Evolutionary conservation across 2,113 vertebrate species (phyloP), one percentile per base, ranked within the genome.

Genomic region (Prolemur simus): DNA sequence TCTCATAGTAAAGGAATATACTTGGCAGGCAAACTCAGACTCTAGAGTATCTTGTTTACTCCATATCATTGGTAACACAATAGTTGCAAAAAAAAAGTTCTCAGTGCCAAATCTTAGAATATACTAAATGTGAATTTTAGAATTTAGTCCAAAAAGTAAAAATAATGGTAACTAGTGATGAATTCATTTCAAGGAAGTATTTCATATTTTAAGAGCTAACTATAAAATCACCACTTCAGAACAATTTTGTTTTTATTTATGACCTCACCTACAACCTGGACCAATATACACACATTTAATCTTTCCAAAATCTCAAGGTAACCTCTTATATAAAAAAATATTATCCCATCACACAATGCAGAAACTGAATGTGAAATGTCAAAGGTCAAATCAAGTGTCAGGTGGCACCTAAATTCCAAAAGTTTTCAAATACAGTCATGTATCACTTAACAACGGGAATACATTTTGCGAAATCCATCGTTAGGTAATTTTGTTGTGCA

Each of bases 171-270:
- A 90, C 45, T 89, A 83, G 56, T 34, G 17, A 95, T 73, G 23
- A 93, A 95, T 64, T 94, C 63, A 92, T 66, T 95, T 96, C 52
- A 96, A 89, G 45, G 42, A 77, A 96, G 21, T 83, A 93, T 96
- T 89, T 95, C 23, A 17, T 85, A 37, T 92, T 17, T 87, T 14
- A 84, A 96, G 52, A n/a, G 49, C 32, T 73, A 9, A 96, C 68
- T 84, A 80, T 77, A 94, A 76, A 89, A 94, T 6, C 8, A 88
- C 47, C 52, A 96, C 37, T 86, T 96, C 9, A 73, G 49, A 85
- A 60, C 39, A 94, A 88, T 77, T 92, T 96, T 58, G 81, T 66
- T 92, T 90, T 95, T 58, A 94, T 90, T 95, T 95, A 84, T 64
- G 37, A 92, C 8, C 29, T 85, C 74, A 81, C 18, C 27, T 82